These are phyloP conservation scores for Lasioglossum albipes DNA, from an alignment of 1,140 invertebrate genomes.

Conservation along the genomic window DNA sequence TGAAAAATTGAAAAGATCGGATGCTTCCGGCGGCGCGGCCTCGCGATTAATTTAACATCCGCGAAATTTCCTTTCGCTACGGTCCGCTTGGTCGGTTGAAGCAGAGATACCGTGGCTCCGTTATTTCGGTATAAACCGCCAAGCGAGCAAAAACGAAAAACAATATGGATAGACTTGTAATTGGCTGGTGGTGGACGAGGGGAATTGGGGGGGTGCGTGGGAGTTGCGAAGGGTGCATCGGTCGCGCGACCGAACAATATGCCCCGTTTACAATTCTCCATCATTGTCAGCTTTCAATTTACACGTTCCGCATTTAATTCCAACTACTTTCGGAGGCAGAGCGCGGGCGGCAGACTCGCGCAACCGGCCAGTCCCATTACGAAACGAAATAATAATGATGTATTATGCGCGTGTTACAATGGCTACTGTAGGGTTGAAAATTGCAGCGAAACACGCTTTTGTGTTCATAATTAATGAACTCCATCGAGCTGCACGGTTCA, in stretches of 20 bases:
- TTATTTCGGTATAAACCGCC: background rate
- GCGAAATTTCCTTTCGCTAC: too few species aligned
- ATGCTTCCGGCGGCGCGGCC: too few species aligned
- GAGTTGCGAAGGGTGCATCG: background rate
- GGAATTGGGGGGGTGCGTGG: background rate
- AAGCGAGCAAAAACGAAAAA: background rate
- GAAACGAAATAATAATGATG: slow-evolving; percentile 47
- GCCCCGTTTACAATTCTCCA: slow-evolving; percentile 1
- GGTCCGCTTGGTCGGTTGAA: too few species aligned
- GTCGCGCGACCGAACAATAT: background rate
- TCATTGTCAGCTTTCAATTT: slow-evolving; percentile 41
- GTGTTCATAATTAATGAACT: slow-evolving; percentile 62
- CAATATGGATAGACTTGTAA: background rate
- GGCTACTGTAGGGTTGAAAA: slow-evolving; percentile 44
- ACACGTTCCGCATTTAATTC: slow-evolving; percentile 32
- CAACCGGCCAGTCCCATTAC: background rate
- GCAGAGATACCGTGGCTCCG: too few species aligned
- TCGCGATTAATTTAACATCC: too few species aligned
- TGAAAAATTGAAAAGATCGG: too few species aligned
- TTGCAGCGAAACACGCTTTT: slow-evolving; percentile 55
- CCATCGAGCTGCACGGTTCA: slow-evolving; percentile 40
- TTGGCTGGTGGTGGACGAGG: background rate
- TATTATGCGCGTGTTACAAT: slow-evolving; percentile 45
- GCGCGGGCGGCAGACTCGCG: too few species aligned
- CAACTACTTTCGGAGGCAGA: slow-evolving; percentile 9